Conservation (phyloP, 2,113 vertebrate genomes). For the Puffinus mauretanicus region DNA sequence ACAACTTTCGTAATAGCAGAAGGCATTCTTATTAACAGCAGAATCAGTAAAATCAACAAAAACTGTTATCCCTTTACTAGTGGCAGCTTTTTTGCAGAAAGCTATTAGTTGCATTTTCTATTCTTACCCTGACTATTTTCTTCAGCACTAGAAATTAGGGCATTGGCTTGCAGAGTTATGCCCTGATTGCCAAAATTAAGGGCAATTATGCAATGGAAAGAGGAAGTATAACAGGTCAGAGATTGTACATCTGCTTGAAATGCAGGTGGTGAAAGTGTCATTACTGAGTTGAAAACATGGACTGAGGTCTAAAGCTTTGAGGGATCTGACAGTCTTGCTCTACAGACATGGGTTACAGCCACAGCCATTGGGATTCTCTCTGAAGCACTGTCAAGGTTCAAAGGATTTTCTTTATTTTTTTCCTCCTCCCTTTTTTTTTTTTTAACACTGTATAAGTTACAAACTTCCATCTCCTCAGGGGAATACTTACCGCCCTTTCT, state of each 20-base stretch:
- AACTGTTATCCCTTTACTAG: not conserved
- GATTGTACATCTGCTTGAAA: not conserved
- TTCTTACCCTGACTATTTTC: not conserved
- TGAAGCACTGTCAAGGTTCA: not conserved
- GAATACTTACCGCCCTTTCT: not conserved
- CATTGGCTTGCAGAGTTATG: not conserved
- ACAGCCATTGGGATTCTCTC: not conserved
- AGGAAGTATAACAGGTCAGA: not conserved
- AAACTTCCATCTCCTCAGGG: not conserved
- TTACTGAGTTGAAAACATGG: not conserved
- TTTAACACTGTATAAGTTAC: not conserved
- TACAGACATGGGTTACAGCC: not conserved
- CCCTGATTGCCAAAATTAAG: slow-evolving; percentile 14
- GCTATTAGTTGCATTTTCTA: not conserved
- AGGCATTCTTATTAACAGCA: not conserved
- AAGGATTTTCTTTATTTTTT: not conserved
- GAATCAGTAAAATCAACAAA: not conserved
- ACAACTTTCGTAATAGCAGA: not conserved
- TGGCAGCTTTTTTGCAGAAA: not conserved
- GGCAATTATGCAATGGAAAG: not conserved
- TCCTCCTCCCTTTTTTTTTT: no score
- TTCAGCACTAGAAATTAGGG: not conserved
- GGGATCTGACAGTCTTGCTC: not conserved
- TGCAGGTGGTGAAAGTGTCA: not conserved
- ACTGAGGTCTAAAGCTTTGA: not conserved